Evolutionary conservation across 2,888 invertebrate species (phyloP), one percentile per base, ranked within the genome.

Genomic region (Cataglyphis altisquamis): DNA sequence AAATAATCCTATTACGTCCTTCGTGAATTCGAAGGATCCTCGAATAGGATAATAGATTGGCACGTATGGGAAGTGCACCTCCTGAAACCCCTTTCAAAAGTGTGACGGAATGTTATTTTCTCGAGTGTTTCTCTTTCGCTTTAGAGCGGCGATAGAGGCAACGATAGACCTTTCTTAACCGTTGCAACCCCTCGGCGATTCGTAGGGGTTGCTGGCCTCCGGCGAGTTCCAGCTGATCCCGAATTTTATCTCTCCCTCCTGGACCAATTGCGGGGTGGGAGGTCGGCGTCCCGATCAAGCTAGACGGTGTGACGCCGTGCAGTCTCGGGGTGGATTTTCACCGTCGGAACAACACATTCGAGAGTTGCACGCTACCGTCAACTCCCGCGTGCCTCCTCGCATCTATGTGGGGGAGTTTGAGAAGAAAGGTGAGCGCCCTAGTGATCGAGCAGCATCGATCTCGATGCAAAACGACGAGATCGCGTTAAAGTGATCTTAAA

Each of bases 321-420:
- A 85, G 87, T 87, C 89, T 85, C 90, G 89, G 74, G 29, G 83
- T 83, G 90, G 91, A 91, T 92, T 92, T 92, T 91, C 92, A 92
- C 87, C 90, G 90, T 86, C 85, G 85, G 82, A 88, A 89, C 87
- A 80, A 80, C 78, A 80, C 52, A 72, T n/a, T 48, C 60, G 55
- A 25, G 70, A 60, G 45, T 66, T 57, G 32, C 45, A 45, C 64
- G 29, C 66, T 25, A 29, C 45, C 36, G 55, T 36, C 57, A 29
- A 75, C 66, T 63, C 62, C 67, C 39, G 45, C 67, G 48, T 41
- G 45, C 25, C 48, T 10, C 36, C 74, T 67, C 12, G n/a, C 21
- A 45, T 45, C 41, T 29, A 32, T n/a, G 48, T 1, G n/a, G n/a
- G n/a, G 8, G 6, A n/a, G 18, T 45, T 45, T 18, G 8, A 52